Conservation (phyloP, 1,140 invertebrate genomes). For the Sycophila sp. region DNA sequence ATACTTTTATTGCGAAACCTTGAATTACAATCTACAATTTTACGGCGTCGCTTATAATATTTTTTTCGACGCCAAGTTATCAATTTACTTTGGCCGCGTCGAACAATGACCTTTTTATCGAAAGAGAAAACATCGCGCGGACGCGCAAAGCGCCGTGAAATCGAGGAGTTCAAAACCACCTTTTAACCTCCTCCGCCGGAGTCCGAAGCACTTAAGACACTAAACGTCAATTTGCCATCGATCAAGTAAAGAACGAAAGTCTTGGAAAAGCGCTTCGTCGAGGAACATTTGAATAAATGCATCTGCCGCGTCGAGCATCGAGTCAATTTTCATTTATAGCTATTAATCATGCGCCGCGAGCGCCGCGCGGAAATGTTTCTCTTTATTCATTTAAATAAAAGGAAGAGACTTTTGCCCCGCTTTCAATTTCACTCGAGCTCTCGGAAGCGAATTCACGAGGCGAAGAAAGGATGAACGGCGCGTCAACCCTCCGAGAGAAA, state of each 20-base stretch:
- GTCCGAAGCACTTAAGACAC: neutral
- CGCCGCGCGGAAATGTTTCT: too few relatives aligned
- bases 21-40: too few relatives aligned
- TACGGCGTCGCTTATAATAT: too few relatives aligned
- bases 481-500: too few relatives aligned
- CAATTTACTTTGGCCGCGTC: too few relatives aligned
- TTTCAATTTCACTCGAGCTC: too few relatives aligned
- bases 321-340: neutral
- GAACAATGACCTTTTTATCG: slow-evolving; percentile 30
- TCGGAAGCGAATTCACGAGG: too few relatives aligned
- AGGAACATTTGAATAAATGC: slow-evolving; percentile 9
- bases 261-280: neutral
- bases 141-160: slow-evolving; percentile 9
- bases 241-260: slow-evolving; percentile 10
- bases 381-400: too few relatives aligned
- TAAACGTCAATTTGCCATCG: slow-evolving; percentile 7
- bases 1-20: too few relatives aligned
- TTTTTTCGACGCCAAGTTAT: too few relatives aligned
- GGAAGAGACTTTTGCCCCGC: too few relatives aligned
- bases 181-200: neutral
- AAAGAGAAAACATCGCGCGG: slow-evolving; percentile 14
- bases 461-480: too few relatives aligned
- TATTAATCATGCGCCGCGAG: neutral
- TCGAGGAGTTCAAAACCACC: neutral
- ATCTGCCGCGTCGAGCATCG: neutral